These are phyloP conservation scores for Taphrorychus bicolor DNA, from an alignment of 2,888 invertebrate genomes.

Conservation along the genomic window DNA sequence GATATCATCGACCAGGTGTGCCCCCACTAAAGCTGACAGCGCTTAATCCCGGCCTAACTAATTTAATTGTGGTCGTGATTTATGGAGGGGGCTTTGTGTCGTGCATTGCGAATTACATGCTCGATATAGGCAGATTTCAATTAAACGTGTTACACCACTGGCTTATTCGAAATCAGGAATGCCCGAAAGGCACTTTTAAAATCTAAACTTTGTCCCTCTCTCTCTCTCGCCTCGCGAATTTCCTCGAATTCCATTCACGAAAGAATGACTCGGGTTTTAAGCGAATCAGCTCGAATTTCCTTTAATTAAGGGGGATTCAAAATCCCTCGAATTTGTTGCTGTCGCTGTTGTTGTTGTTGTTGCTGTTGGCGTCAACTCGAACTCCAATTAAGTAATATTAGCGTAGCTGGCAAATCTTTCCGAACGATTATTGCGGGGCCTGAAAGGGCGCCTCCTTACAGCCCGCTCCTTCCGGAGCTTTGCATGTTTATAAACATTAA, in stretches of 20 bases:
- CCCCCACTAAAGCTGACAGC: slow-evolving; percentile 55
- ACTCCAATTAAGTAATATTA: slow-evolving; percentile 24
- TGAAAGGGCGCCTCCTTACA: background rate
- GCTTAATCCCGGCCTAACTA: slow-evolving; percentile 56
- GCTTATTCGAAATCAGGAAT: background rate
- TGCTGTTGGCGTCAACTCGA: slow-evolving; percentile 2
- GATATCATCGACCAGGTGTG: slow-evolving; percentile 50
- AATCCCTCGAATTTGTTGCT: slow-evolving; percentile 17
- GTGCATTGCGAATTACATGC: no score
- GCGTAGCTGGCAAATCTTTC: slow-evolving; percentile 22
- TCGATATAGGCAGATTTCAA: no score
- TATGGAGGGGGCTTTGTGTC: slow-evolving; percentile 53
- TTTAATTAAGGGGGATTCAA: slow-evolving; percentile 19
- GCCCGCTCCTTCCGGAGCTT: no score
- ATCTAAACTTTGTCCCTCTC: no score
- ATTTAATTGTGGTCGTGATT: slow-evolving; percentile 58
- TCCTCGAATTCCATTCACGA: slow-evolving; percentile 4
- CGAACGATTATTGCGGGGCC: slow-evolving; percentile 1
- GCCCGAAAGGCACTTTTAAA: slow-evolving; percentile 2
- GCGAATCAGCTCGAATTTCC: slow-evolving; percentile 9
- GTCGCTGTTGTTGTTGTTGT: slow-evolving; percentile 9
- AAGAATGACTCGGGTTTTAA: background rate
- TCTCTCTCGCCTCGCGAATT: background rate
- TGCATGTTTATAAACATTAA: background rate
- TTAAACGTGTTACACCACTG: slow-evolving; percentile 1